These are phyloP conservation scores for Gasterosteus nipponicus DNA, from an alignment of 2,113 vertebrate genomes.

Conservation along the genomic window DNA sequence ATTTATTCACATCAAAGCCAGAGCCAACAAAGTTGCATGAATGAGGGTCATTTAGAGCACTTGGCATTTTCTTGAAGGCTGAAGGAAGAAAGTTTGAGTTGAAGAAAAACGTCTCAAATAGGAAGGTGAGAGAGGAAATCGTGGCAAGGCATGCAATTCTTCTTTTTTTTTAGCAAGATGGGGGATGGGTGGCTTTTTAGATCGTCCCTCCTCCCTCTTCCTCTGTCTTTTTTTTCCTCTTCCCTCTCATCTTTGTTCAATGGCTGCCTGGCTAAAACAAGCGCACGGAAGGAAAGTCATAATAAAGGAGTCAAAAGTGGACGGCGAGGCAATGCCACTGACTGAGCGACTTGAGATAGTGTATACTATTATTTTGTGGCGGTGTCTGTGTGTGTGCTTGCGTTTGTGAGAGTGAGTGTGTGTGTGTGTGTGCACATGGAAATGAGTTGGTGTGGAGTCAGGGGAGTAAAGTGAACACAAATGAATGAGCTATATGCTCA, in stretches of 20 bases:
- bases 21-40: neutral
- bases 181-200: conserved; percentile 72
- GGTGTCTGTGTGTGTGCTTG: neutral
- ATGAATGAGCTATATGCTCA: neutral
- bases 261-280: conserved; percentile 57
- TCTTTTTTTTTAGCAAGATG: conserved; percentile 41
- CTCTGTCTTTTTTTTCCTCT: conserved; percentile 68
- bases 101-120: conserved; percentile 34
- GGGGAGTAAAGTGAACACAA: conserved; percentile 37
- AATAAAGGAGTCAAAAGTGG: conserved; percentile 49
- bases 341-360: conserved; percentile 16
- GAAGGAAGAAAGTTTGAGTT: conserved; percentile 17
- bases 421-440: conserved; percentile 15
- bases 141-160: conserved; percentile 56
- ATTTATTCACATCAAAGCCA: neutral
- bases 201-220: conserved; percentile 74
- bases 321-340: neutral
- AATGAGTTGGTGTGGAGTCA: conserved; percentile 46
- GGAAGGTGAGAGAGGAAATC: conserved; percentile 74
- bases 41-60: neutral
- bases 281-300: conserved; percentile 43
- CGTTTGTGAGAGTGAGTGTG: neutral
- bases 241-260: conserved; percentile 75
- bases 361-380: conserved; percentile 15
- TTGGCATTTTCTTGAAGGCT: conserved; percentile 1